Evolutionary conservation across 2,888 invertebrate species (phyloP).

Genomic region (Ophion slaviceki): DNA sequence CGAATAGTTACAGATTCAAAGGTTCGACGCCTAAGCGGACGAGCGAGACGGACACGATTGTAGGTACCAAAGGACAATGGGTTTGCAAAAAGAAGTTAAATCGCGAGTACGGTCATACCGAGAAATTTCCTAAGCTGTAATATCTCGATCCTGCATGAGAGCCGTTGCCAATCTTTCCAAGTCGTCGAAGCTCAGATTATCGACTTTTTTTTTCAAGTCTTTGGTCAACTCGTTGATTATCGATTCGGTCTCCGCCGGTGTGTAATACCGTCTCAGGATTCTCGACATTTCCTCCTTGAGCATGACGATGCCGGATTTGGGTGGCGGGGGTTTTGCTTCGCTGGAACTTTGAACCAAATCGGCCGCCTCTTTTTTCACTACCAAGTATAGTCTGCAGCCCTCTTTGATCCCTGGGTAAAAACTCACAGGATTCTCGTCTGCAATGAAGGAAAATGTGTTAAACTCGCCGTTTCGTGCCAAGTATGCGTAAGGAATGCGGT

Average conservation of each 20-base stretch:
- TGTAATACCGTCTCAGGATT: slow-evolving; percentile 87
- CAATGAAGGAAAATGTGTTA: slow-evolving; percentile 59
- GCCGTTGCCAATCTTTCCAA: slow-evolving; percentile 86
- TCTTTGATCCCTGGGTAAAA: slow-evolving; percentile 90
- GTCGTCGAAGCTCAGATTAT: slow-evolving; percentile 86
- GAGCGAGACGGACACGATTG: not conserved
- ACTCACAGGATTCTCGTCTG: slow-evolving; percentile 88
- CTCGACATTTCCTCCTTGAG: slow-evolving; percentile 86
- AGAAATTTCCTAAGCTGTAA: slow-evolving; percentile 77
- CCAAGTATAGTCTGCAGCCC: slow-evolving; percentile 89
- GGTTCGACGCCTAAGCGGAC: not conserved
- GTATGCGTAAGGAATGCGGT: not conserved
- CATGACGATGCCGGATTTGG: slow-evolving; percentile 80
- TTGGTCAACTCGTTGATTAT: slow-evolving; percentile 86
- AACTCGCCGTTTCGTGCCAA: too few species aligned
- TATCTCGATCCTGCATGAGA: slow-evolving; percentile 88
- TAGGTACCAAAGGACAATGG: not conserved
- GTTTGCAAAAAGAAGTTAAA: not conserved
- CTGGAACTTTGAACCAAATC: slow-evolving; percentile 69
- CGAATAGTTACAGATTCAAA: not conserved
- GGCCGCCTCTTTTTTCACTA: slow-evolving; percentile 88
- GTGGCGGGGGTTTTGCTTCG: slow-evolving; percentile 69
- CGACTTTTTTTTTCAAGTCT: slow-evolving; percentile 85
- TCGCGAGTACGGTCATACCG: not conserved
- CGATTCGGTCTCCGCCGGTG: slow-evolving; percentile 87